A percentile compares a stretch with the other conserved stretches of the same genome.
Evolutionary conservation across 2,797 vertebrate species (phyloP).

Genomic region (Threskiornis aethiopicus): DNA sequence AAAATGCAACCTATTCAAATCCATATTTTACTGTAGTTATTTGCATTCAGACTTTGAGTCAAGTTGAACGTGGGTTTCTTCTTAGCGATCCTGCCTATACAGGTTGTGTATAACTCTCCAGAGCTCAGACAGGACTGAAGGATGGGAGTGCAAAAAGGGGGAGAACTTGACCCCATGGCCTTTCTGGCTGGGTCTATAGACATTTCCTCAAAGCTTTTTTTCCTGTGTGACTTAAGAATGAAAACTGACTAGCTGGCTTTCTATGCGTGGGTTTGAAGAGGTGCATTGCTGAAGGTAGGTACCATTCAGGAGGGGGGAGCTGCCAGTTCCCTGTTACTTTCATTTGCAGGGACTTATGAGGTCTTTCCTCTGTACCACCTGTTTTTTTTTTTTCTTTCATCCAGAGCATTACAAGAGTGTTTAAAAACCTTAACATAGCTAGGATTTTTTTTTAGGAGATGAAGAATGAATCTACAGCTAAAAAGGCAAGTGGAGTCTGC

Average conservation of each 20-base stretch:
- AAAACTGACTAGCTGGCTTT: background rate
- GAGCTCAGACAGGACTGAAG: background rate
- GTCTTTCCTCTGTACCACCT: background rate
- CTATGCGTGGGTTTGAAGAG: background rate
- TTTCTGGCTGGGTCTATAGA: background rate
- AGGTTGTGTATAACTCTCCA: background rate
- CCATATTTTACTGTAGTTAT: background rate
- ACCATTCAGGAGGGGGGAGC: background rate
- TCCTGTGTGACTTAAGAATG: background rate
- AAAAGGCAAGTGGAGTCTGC: background rate
- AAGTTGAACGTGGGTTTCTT: background rate
- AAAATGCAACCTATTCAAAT: background rate
- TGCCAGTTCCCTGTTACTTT: background rate
- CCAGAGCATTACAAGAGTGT: background rate
- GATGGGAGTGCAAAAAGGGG: background rate
- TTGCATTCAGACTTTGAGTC: background rate
- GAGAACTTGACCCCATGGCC: background rate
- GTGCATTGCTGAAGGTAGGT: background rate
- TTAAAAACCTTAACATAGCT: background rate
- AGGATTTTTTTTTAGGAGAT: background rate
- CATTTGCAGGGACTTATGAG: background rate
- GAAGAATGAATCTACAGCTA: background rate
- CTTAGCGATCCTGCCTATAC: background rate
- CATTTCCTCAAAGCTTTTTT: background rate
- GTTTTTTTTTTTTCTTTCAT: background rate